These are phyloP conservation scores for Pediacus dermestoides DNA, from an alignment of 2,888 invertebrate genomes.

Conservation along the genomic window DNA sequence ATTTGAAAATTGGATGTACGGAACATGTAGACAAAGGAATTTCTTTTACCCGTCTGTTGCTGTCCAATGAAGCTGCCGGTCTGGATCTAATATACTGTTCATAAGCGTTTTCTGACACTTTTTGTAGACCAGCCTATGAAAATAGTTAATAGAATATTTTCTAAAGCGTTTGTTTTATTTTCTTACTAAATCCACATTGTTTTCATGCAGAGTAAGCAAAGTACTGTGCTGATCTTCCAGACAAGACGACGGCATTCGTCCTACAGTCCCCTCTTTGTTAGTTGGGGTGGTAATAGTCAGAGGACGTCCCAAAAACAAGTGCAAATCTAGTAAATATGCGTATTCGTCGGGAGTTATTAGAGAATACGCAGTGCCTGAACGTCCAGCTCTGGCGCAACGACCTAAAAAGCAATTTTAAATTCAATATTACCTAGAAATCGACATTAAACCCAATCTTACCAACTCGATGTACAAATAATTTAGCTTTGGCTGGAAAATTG, in stretches of 20 bases:
- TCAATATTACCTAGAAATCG: not conserved
- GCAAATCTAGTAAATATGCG: slow-evolving; percentile 89
- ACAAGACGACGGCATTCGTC: slow-evolving; percentile 74
- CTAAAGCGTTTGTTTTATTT: no score
- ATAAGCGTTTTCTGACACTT: slow-evolving; percentile 84
- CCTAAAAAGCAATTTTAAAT: slow-evolving; percentile 49
- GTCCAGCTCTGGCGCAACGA: slow-evolving; percentile 92
- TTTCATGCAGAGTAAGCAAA: slow-evolving; percentile 70
- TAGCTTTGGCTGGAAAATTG: slow-evolving; percentile 95
- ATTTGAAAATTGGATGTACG: slow-evolving; percentile 63
- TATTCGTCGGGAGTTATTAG: slow-evolving; percentile 87
- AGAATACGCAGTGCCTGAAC: slow-evolving; percentile 87
- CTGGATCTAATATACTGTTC: slow-evolving; percentile 85
- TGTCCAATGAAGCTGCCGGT: slow-evolving; percentile 84
- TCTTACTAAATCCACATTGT: slow-evolving; percentile 73
- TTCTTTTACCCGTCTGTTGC: slow-evolving; percentile 80
- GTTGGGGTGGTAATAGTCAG: slow-evolving; percentile 56
- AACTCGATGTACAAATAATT: slow-evolving; percentile 97
- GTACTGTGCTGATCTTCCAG: slow-evolving; percentile 81
- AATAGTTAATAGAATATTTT: slow-evolving; percentile 22
- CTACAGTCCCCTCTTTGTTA: slow-evolving; percentile 61
- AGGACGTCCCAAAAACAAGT: slow-evolving; percentile 83
- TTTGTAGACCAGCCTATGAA: slow-evolving; percentile 59
- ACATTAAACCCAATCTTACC: slow-evolving; percentile 56
- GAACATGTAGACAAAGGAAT: slow-evolving; percentile 56